Evolutionary conservation across 2,797 vertebrate genomes (phyloP), one percentile per base, ranked within the genome.

Genomic region (Naso thynnoides): DNA sequence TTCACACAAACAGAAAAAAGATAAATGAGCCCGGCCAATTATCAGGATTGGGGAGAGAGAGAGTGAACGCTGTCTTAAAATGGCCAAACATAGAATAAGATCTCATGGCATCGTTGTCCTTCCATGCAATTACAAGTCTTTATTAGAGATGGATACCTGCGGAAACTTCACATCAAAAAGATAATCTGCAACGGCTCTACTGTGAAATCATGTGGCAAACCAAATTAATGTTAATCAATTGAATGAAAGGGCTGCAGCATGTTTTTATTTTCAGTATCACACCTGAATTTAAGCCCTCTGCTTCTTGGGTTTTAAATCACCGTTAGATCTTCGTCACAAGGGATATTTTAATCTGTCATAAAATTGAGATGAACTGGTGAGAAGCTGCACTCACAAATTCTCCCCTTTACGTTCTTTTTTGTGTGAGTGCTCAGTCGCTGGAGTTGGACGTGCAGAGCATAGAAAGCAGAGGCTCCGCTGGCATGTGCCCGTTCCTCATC

Each of bases 1-100:
- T 92, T 91, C 85, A 91, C 88, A 89, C 82, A 82, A 86, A 83
- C 76, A 80, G 76, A 84, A 88, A 81, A 85, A 84, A 78, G 78
- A 84, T 87, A 88, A 88, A 78, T 63, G 86, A 84, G 80, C 76
- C 27, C 27, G 41, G 85, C 86, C 89, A 90, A 92, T 92, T 88
- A 90, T 83, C 60, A 78, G 56, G 73, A 76, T 56, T 45, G 41
- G 55, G 50, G n/a, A n/a, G 27, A 81, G 50, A 76, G 78, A 70
- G 77, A 67, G 48, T 53, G 72, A 85, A 57, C 48, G 7, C 79
- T 77, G 73, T 60, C 44, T 87, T 85, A 75, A 86, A 76, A 83
- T 73, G 44, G 66, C 54, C 74, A 81, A 57, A 82, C 55, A 33
- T 64, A 41, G 60, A 79, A 75, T 72, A 62, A 62, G 74, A 76